phyloP scores from a whole-genome alignment of 2,113 vertebrate genomes.

The Strigops habroptila region DNA sequence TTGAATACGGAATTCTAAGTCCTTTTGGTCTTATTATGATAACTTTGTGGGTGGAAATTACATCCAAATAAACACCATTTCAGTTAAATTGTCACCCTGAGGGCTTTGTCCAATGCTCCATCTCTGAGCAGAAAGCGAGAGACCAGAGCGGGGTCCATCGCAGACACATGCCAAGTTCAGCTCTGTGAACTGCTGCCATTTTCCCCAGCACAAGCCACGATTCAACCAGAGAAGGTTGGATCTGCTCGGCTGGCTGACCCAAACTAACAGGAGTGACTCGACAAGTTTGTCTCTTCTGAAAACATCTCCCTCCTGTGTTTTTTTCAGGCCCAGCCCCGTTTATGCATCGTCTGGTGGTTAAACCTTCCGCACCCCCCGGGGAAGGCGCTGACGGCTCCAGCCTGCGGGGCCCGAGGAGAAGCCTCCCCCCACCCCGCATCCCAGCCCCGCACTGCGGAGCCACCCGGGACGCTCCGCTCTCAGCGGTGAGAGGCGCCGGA shows the following conservation, averaged over 20 bases:
- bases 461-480: background rate
- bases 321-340: background rate
- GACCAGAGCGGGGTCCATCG: background rate
- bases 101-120: background rate
- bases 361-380: background rate
- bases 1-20: background rate
- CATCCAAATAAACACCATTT: background rate
- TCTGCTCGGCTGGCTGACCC: background rate
- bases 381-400: background rate
- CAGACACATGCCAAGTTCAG: fast-evolving
- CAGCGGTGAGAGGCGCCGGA: background rate
- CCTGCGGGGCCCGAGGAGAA: background rate
- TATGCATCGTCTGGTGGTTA: background rate
- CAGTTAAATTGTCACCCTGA: background rate
- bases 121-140: background rate
- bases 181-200: background rate
- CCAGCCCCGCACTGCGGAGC: background rate
- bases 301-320: background rate
- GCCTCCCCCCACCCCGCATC: background rate
- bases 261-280: background rate
- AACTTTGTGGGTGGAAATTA: background rate
- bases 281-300: background rate
- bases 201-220: background rate
- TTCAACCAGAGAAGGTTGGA: background rate
- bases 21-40: background rate